Conservation (phyloP, 2,113 vertebrate genomes). For the Lonchura striata region DNA sequence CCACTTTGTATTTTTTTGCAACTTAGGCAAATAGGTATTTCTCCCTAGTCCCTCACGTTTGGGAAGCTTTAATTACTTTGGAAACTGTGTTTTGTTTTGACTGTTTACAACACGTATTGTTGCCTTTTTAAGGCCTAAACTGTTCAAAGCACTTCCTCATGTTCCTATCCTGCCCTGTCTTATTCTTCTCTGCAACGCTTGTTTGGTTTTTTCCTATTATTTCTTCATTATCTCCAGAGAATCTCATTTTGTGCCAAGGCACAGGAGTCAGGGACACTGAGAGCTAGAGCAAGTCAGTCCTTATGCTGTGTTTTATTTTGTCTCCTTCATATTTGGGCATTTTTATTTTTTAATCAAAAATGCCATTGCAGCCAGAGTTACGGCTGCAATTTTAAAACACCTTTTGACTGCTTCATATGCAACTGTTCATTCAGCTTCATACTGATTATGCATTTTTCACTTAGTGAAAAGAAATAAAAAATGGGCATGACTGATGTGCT, state of each 20-base stretch:
- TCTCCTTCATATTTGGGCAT: neutral
- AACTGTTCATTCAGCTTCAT: slow-evolving; percentile 7
- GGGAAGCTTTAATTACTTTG: slow-evolving; percentile 59
- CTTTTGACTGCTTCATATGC: neutral
- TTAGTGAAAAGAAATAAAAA: slow-evolving; percentile 26
- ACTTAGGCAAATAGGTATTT: slow-evolving; percentile 57
- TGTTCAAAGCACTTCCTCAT: neutral
- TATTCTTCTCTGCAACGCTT: neutral
- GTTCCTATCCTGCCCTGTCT: neutral
- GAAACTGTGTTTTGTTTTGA: slow-evolving; percentile 38
- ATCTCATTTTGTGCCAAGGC: neutral
- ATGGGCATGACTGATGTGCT: neutral
- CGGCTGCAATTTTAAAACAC: neutral
- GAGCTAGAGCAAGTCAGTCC: neutral
- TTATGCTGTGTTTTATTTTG: slow-evolving; percentile 2
- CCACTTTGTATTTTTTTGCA: slow-evolving; percentile 40
- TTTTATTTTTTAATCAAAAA: slow-evolving; percentile 43
- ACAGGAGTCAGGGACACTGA: neutral
- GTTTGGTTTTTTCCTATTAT: neutral
- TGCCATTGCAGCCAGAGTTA: neutral
- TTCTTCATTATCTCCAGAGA: neutral
- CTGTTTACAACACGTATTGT: neutral
- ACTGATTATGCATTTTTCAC: slow-evolving; percentile 7
- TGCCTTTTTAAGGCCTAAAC: slow-evolving; percentile 28
- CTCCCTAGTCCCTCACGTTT: neutral